Base-by-base conservation (phyloP, 2,888 invertebrate species). In the Synanthedon formicaeformis region DNA sequence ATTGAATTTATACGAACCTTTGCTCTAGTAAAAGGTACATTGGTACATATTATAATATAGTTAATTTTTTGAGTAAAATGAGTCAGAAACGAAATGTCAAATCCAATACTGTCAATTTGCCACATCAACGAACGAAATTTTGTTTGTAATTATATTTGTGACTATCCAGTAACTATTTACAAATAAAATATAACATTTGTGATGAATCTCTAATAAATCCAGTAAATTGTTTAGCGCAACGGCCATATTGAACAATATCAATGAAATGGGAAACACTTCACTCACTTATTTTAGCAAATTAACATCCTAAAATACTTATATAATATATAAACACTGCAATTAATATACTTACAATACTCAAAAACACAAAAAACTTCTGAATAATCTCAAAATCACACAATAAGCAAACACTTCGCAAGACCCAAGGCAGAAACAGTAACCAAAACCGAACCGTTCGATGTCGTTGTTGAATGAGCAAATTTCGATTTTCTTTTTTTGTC, bases 241-340 rank as follows among this genome's bases (percentile, higher is more conserved):
- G 86, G 86, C 86, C 86, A 87, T 87, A 86, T 87, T 87, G 86
- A 84, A 82, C 82, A 65, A 49, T 66, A 64, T 69, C 67, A 65
- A 67, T 66, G 63, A 67, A 66, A 66, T 62, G 51, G 64, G 58
- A 64, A 57, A 63, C 57, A 58, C 58, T 61, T 59, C 60, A 56
- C 53, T 56, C 56, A 52, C 55, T 58, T 50, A 51, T 55, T 57
- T 12, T 12, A n/a, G 12, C 40, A 50, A 34, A 40, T 13, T 51
- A 52, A 52, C 34, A 34, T 34, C 34, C 10, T 54, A 18, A 50
- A 55, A 56, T 52, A 34, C 52, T 50, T 49, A 27, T 52, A 14
- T 53, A 40, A 48, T 48, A 52, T 11, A 57, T 53, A 54, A 56
- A 61, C 34, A 57, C 23, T 56, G 40, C 48, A 55, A 56, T 54